Base-by-base conservation (phyloP, 2,888 invertebrate species). In the Notodonta dromedarius region DNA sequence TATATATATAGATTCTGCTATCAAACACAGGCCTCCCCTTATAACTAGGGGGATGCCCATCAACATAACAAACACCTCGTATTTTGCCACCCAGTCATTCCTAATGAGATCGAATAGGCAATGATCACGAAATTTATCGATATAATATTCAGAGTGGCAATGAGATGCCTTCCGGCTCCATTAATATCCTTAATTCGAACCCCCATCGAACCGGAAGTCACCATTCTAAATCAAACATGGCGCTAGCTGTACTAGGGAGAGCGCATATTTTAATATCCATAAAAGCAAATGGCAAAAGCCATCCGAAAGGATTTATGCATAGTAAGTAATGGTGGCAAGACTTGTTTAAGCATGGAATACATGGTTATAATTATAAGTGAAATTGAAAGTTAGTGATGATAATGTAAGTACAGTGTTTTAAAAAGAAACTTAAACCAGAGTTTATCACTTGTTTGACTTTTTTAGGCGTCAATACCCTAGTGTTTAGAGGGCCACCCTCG, bases 181-280 rank as follows among this genome's bases (percentile, higher is more conserved):
- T 85, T 86, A 86, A 85, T 82, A 85, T 82, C 83, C 84, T 86
- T 88, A 86, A 88, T 87, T 88, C 86, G 76, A 82, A 79, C 79
- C 83, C 76, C 79, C 75, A 80, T 86, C 82, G 78, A 78, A 77
- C 80, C 87, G 91, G 90, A 91, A 91, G 89, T 90, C 84, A 84
- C 87, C 84, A 86, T 89, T 87, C 89, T 91, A 91, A 93, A 92
- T 92, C 91, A 91, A 91, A 91, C 82, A 85, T 85, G 86, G 86
- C 85, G 85, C 82, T 83, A 83, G 86, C 82, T 81, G 73, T 70
- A 80, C 74, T 80, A 82, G 78, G 84, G 86, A 82, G 84, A 78
- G 75, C 74, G 84, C 84, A 88, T 87, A 89, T 90, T 90, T 88
- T 88, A 90, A 89, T 88, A 85, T 82, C 80, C 77, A 83, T 86